Evolutionary conservation across 1,140 invertebrate genomes (phyloP), one percentile per base, ranked within the genome.

Genomic region (Anthonomus grandis): DNA sequence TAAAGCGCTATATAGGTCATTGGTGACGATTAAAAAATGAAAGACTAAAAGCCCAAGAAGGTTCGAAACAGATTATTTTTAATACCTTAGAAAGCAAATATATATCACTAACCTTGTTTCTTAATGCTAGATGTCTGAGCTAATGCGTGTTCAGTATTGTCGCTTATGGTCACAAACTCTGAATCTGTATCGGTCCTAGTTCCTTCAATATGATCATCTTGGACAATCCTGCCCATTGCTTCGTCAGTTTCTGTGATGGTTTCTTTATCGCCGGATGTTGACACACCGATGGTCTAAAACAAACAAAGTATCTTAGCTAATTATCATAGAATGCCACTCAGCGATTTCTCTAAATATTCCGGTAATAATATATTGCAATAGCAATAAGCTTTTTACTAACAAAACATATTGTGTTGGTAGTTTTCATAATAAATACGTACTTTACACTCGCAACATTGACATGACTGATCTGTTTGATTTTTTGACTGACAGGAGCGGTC

Each of bases 371-470:
- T n/a, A n/a, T n/a, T n/a, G n/a, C n/a, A n/a, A n/a, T n/a, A n/a
- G n/a, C n/a, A n/a, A n/a, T n/a, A n/a, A n/a, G n/a, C n/a, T n/a
- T n/a, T n/a, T n/a, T n/a, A n/a, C n/a, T n/a, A n/a, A n/a, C n/a
- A n/a, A n/a, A n/a, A n/a, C n/a, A n/a, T n/a, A n/a, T n/a, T n/a
- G n/a, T n/a, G n/a, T n/a, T n/a, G n/a, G n/a, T n/a, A n/a, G n/a
- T n/a, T n/a, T n/a, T n/a, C n/a, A n/a, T n/a, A n/a, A 37, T 10
- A 17, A 53, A 53, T 18, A 57, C 47, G 19, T 57, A 57, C 62
- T 57, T 63, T 63, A 46, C 62, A 57, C 34, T 63, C 62, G 34
- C 62, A 60, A 50, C 62, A 63, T 59, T 63, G 57, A 63, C 62
- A 60, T 63, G 62, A 63, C 52, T 57, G 62, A 56, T 63, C 51